Base-by-base conservation (phyloP, 2,113 vertebrate species). In the Pomatostomus ruficeps region DNA sequence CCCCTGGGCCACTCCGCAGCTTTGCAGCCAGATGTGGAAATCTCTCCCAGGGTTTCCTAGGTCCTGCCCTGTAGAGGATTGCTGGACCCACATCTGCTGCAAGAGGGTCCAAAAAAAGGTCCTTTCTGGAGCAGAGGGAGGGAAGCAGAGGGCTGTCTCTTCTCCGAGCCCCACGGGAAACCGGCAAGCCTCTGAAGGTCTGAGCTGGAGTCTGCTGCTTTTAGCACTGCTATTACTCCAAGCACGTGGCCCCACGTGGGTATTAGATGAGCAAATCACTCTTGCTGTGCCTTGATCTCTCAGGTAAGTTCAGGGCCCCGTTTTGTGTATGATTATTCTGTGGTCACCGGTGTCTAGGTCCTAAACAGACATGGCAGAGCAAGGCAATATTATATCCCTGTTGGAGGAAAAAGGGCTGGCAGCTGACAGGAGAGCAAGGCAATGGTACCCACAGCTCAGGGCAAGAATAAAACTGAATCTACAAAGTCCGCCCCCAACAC, bases 231-330 rank as follows among this genome's bases (percentile, higher is more conserved):
- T 48, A 11, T 52, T 52, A 4, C 55, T 19, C 22, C 29, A 49
- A 42, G n/a, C 6, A 67, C 2, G 3, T 26, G 29, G 31, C 18
- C 42, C 17, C 35, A 12, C 1, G 0, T 43, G 40, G 16, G 43
- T 35, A n/a, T 11, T 19, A 49, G 28, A 35, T 0, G 6, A 36
- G 38, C 14, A 62, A 85, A 81, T 24, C 1, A 1, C 14, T 58
- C 35, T 59, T 62, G 26, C 40, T 76, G 13, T 0, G 2, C 43
- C 55, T 89, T 54, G 23, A 38, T 18, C 38, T 66, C 73, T 58
- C 58, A 68, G 52, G 11, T 46, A 46, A 83, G 63, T 57, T 72
- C 63, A 65, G 40, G 11, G 24, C 36, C 14, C 13, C 20, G 1
- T 45, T 84, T 61, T 54, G 26, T 19, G 14, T 20, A 31, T 3